Conservation (phyloP, 1,140 invertebrate species). For the Trichomalopsis sarcophagae region DNA sequence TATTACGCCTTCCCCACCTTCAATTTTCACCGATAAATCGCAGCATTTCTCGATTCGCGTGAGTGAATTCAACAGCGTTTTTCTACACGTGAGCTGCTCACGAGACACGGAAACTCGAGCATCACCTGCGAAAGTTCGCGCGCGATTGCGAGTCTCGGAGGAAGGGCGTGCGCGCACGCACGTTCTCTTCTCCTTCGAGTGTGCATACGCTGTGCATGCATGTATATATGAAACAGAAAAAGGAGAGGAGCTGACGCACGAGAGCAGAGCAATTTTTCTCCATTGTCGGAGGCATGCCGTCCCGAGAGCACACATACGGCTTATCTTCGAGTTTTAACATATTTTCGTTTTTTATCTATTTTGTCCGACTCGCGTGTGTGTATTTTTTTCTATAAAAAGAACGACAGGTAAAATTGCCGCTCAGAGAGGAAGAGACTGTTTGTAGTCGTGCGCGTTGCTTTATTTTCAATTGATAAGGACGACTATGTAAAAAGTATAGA, state of each 20-base stretch:
- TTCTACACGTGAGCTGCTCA: neutral
- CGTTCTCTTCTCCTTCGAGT: neutral
- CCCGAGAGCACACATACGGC: neutral
- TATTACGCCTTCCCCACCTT: neutral
- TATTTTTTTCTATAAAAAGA: neutral
- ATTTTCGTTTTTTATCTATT: neutral
- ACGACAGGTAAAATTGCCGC: neutral
- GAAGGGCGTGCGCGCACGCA: neutral
- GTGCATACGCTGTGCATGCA: too few species aligned
- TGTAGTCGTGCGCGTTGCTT: neutral
- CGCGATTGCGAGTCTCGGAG: neutral
- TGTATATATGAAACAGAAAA: too few species aligned
- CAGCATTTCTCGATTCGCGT: neutral
- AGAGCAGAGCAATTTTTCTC: conserved; percentile 12
- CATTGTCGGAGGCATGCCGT: neutral
- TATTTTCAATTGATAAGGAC: neutral
- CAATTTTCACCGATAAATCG: neutral
- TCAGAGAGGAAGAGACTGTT: neutral
- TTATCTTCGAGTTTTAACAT: neutral
- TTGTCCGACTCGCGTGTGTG: neutral
- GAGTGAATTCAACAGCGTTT: neutral
- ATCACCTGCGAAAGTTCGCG: neutral
- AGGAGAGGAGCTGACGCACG: neutral
- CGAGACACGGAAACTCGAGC: neutral
- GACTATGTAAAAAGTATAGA: neutral